Conservation (phyloP, 2,113 vertebrate species). For the Fulica atra region DNA sequence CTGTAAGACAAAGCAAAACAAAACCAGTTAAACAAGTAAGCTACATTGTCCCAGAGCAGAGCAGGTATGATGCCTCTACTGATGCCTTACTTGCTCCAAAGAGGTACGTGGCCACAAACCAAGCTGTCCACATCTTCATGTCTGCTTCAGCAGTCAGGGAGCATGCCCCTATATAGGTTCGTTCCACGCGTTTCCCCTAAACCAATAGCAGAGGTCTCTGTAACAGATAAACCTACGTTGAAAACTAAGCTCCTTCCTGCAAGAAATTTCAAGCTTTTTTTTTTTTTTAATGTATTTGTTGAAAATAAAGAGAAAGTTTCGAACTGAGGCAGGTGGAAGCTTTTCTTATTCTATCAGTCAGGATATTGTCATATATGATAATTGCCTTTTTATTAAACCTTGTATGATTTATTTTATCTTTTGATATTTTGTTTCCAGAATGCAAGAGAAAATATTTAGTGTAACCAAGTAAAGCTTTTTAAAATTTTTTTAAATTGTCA, state of each 20-base stretch:
- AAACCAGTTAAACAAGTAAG: neutral
- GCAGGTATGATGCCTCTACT: neutral
- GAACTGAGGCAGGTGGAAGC: neutral
- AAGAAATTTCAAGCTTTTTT: neutral
- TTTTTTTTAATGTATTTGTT: neutral
- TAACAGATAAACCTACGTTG: neutral
- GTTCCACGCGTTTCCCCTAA: neutral
- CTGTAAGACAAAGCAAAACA: neutral
- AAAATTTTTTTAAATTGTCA: neutral
- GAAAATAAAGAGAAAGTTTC: neutral
- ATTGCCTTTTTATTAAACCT: neutral
- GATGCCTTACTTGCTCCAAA: slow-evolving; percentile 45
- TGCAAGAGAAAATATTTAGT: neutral
- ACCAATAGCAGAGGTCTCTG: neutral
- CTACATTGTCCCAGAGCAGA: neutral
- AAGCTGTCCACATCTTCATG: slow-evolving; percentile 3
- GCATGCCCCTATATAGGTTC: accelerated
- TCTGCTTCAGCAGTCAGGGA: neutral
- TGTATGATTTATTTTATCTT: neutral
- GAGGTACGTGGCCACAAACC: slow-evolving; percentile 21
- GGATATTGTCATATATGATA: neutral
- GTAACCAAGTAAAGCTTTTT: neutral
- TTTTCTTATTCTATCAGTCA: neutral
- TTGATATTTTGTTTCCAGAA: neutral
- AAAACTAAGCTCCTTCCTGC: slow-evolving; percentile 3